Evolutionary conservation across 2,888 invertebrate species (phyloP).

Genomic region (Antitype chi): DNA sequence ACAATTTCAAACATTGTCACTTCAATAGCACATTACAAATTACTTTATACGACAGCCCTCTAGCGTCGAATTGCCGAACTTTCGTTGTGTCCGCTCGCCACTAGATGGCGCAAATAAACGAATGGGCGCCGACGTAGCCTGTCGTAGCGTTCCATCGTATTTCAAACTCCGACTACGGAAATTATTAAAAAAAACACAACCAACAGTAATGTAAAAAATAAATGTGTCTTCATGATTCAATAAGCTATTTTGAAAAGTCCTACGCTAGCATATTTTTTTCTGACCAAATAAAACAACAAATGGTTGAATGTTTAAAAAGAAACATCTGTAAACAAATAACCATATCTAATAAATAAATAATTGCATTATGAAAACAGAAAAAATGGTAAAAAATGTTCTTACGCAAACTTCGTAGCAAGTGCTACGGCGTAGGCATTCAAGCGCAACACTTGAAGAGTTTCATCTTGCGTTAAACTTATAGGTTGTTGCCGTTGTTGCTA

Average conservation of each 20-base stretch:
- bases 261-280: background rate
- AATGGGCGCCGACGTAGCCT: background rate
- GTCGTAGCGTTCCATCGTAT: background rate
- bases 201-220: no score
- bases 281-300: background rate
- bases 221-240: background rate
- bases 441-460: conserved; percentile 49
- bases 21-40: conserved; percentile 19
- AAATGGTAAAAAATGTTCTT: conserved; percentile 17
- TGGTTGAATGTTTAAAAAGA: background rate
- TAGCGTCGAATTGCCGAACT: conserved; percentile 72
- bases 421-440: conserved; percentile 70
- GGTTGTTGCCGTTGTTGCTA: conserved; percentile 32
- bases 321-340: background rate
- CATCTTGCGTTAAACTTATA: conserved; percentile 38
- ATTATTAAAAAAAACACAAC: background rate
- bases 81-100: conserved; percentile 75
- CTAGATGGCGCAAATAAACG: conserved; percentile 77
- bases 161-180: background rate
- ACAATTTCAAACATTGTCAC: conserved; percentile 9
- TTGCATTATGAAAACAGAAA: background rate
- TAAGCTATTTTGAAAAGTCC: background rate
- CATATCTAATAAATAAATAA: background rate
- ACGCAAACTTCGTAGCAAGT: conserved; percentile 67
- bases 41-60: conserved; percentile 74